Evolutionary conservation across 2,113 vertebrate genomes (phyloP).

Genomic region (Bubalus kerabau): DNA sequence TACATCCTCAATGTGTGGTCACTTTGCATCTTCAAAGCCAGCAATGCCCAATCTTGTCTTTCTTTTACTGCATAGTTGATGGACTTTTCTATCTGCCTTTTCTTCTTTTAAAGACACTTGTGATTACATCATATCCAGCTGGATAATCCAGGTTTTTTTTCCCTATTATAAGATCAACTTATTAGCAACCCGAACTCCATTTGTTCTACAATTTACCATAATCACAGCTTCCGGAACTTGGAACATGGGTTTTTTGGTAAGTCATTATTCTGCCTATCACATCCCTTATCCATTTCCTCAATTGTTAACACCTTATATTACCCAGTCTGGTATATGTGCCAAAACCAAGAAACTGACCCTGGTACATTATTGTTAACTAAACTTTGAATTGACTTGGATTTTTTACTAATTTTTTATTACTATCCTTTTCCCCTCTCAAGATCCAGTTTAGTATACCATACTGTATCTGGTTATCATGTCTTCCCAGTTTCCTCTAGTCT

Average conservation of each 20-base stretch:
- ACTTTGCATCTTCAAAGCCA: not conserved
- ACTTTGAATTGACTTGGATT: not conserved
- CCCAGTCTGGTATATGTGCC: not conserved
- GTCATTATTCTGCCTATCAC: not conserved
- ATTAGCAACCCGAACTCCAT: not conserved
- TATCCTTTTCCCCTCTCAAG: not conserved
- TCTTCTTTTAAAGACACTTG: not conserved
- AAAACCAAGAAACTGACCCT: not conserved
- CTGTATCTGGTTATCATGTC: not conserved
- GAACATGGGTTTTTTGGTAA: not conserved
- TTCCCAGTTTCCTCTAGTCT: not conserved
- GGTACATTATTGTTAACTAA: not conserved
- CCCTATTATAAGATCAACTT: not conserved
- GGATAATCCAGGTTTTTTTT: not conserved
- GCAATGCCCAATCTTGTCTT: not conserved
- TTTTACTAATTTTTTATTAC: not conserved
- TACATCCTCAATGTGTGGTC: not conserved
- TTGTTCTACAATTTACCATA: not conserved
- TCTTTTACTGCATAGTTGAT: not conserved
- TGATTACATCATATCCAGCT: not conserved
- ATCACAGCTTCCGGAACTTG: not conserved
- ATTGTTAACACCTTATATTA: not conserved
- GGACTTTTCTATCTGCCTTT: not conserved
- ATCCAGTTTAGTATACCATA: not conserved
- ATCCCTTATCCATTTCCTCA: not conserved